Evolutionary conservation across 2,888 invertebrate species (phyloP), one percentile per base, ranked within the genome.

Genomic region (Allacma fusca): DNA sequence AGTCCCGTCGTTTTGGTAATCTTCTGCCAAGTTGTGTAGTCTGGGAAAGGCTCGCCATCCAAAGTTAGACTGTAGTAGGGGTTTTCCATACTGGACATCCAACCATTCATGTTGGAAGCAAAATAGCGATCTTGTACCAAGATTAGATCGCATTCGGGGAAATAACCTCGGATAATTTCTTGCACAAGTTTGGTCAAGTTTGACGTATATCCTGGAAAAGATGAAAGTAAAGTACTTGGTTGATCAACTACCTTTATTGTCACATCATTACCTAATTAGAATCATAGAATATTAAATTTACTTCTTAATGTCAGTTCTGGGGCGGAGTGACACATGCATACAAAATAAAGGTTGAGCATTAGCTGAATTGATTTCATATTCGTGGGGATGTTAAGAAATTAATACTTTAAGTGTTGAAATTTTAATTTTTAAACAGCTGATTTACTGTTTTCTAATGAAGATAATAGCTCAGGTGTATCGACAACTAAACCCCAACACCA

Each of bases 1-100:
- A 67, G 28, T 67, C 67, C 67, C 29, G 67, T 29, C 1, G 67
- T 67, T 67, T 67, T 67, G 1, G 67, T 67, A 23, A 28, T 28
- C 4, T 26, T 29, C 29, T 67, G 28, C 29, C 67, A 28, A n/a
- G 28, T 67, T 2, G 34, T 28, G 29, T 29, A 34, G 19, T 34
- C 67, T 67, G 67, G 67, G 24, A 29, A 67, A 1, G 67, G 67
- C 21, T 28, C 24, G 13, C 34, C 67, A 26, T 67, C 34, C 4
- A 67, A 26, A 9, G 67, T 29, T 1, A 67, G 1, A n/a, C 67
- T 67, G 67, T 67, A 67, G 29, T 67, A 67, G 1, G 67, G 67
- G 23, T 62, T 19, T 13, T 24, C 2, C 23, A 67, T 2, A 23
- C 2, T 9, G 21, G 26, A 2, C 5, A 67, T 29, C 67, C 67